Evolutionary conservation across 2,113 vertebrate species (phyloP), one percentile per base, ranked within the genome.

Genomic region (Brachypteracias leptosomus): DNA sequence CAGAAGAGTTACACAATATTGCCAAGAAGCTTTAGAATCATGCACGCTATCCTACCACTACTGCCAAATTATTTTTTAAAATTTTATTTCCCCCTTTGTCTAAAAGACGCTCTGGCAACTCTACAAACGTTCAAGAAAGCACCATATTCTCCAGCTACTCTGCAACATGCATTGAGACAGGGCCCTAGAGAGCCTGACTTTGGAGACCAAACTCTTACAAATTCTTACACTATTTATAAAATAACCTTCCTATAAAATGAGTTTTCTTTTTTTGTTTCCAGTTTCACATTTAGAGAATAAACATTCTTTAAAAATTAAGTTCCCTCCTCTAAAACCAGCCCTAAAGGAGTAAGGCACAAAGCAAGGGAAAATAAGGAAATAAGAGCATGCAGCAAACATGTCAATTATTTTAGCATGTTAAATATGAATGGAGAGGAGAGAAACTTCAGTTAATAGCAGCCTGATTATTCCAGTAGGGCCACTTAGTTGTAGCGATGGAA

Each of bases 401-500:
- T 63, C 38, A 52, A 68, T 75, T 86, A 84, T 95, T 92, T 94
- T 71, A 61, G 68, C 44, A 54, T 13, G 61, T 88, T 84, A 84
- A 94, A 94, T 61, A 77, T 38, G 17, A 95, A 78, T 29, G 44
- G 28, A 90, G 52, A 85, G 55, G 38, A 95, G 42, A 74, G 57
- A 81, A 96, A 68, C 76, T 90, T 14, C 76, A 94, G 29, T 54
- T 85, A 87, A 89, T 38, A 91, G 61, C 57, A 57, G 62, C n/a
- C 58, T 83, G 88, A 95, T 91, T 85, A 93, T 86, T 93, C 90
- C 94, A 95, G 96, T 25, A 95, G 84, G 86, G 79, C 83, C 68
- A 93, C 89, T 93, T 89, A 67, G 62, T 51, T 74, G 52, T 13
- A 58, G 46, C 58, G 88, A 96, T 88, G 61, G 80, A 92, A 90